Evolutionary conservation across 2,113 vertebrate species (phyloP).

Genomic region (Picathartes gymnocephalus): DNA sequence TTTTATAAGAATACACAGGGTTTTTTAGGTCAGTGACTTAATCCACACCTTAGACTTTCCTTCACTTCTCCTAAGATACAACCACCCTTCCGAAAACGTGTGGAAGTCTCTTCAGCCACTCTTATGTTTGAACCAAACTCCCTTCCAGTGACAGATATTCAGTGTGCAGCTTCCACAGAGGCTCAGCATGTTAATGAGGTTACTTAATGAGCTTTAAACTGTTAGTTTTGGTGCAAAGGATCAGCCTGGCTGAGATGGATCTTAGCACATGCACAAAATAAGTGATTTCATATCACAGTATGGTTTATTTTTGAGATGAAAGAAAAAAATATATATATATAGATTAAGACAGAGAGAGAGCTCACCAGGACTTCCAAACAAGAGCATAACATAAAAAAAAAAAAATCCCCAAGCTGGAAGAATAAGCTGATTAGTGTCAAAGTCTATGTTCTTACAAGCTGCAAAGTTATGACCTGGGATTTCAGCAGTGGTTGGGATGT

Average conservation of each 20-base stretch:
- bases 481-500: neutral
- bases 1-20: neutral
- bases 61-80: neutral
- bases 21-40: neutral
- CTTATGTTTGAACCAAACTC: neutral
- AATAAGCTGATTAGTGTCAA: neutral
- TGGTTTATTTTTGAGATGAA: neutral
- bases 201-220: slow-evolving; percentile 19
- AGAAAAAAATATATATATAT: neutral
- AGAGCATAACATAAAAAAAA: neutral
- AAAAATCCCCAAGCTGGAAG: neutral
- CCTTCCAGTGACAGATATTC: neutral
- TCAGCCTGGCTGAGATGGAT: neutral
- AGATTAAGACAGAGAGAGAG: neutral
- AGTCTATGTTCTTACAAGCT: neutral
- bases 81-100: neutral
- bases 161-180: neutral
- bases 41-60: neutral
- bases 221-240: neutral
- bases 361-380: neutral
- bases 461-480: neutral
- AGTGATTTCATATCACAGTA: neutral
- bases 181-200: slow-evolving; percentile 15
- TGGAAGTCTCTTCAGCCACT: neutral
- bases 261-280: neutral